Evolutionary conservation across 2,888 invertebrate species (phyloP).

Genomic region (Tetranychus truncatus): DNA sequence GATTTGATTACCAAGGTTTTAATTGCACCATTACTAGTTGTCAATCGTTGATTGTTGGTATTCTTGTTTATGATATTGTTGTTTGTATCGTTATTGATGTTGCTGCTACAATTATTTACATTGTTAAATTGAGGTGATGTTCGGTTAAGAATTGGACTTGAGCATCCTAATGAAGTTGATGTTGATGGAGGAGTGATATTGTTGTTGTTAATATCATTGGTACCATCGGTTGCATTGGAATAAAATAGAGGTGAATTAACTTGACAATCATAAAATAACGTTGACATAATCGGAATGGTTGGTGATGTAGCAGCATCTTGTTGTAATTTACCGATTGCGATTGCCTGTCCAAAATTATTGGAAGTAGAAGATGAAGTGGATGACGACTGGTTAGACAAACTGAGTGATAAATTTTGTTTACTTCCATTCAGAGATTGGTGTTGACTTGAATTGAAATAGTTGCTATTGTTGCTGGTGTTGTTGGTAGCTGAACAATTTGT

Average conservation of each 20-base stretch:
- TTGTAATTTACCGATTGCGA: neutral
- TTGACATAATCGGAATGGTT: conserved; percentile 5
- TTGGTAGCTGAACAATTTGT: neutral
- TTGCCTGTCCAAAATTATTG: neutral
- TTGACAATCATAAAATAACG: neutral
- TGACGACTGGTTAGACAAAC: neutral
- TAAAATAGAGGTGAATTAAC: neutral
- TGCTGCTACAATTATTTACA: neutral
- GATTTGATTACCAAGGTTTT: neutral
- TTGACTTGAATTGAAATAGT: neutral
- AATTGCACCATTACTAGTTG: neutral
- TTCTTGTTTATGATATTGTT: neutral
- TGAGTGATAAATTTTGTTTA: neutral
- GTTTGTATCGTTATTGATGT: neutral
- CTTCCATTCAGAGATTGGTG: neutral
- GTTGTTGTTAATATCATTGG: neutral
- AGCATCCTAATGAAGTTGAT: neutral
- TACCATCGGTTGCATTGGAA: neutral
- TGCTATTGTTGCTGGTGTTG: neutral
- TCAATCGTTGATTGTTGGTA: neutral
- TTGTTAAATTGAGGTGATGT: neutral
- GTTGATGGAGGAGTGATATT: neutral
- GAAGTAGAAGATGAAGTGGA: neutral
- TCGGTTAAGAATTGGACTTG: neutral
- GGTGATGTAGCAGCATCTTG: conserved; percentile 19